phyloP scores from a whole-genome alignment of 2,888 invertebrate species.

The Ectropis crepuscularia region DNA sequence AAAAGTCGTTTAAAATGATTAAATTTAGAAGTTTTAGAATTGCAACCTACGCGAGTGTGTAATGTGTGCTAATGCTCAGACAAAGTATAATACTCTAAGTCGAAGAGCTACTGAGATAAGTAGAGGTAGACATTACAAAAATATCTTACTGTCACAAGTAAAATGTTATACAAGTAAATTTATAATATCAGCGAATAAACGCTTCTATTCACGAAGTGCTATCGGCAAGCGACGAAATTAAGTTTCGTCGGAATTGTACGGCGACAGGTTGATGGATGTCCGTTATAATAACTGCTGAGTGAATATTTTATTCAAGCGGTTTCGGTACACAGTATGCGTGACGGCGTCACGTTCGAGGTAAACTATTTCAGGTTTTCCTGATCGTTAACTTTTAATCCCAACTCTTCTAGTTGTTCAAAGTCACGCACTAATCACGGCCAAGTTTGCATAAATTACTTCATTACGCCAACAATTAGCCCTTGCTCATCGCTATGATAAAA shows the following conservation, averaged over 20 bases:
- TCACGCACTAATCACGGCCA: conserved; percentile 62
- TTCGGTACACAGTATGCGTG: conserved; percentile 65
- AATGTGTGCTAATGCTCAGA: no score
- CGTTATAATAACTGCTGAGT: conserved; percentile 71
- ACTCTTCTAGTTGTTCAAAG: conserved; percentile 62
- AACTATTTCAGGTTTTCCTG: conserved; percentile 71
- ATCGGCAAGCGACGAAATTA: conserved; percentile 65
- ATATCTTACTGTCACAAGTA: background rate
- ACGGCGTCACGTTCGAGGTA: conserved; percentile 67
- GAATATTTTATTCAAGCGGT: conserved; percentile 74
- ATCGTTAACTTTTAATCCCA: conserved; percentile 71
- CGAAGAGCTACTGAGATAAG: no score
- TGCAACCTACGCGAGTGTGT: no score
- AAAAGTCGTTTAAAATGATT: no score
- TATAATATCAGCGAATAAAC: conserved; percentile 43
- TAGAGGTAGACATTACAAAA: background rate
- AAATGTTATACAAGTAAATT: conserved; percentile 33
- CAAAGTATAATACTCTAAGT: no score
- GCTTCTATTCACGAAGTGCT: conserved; percentile 38
- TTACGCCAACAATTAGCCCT: conserved; percentile 21
- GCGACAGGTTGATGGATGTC: conserved; percentile 75
- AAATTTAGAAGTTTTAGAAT: no score
- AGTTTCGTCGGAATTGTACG: conserved; percentile 73
- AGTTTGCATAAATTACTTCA: conserved; percentile 53
- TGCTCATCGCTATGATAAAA: conserved; percentile 8